Conservation (phyloP, 2,797 vertebrate species). For the Acrossocheilus wenchowensis region DNA sequence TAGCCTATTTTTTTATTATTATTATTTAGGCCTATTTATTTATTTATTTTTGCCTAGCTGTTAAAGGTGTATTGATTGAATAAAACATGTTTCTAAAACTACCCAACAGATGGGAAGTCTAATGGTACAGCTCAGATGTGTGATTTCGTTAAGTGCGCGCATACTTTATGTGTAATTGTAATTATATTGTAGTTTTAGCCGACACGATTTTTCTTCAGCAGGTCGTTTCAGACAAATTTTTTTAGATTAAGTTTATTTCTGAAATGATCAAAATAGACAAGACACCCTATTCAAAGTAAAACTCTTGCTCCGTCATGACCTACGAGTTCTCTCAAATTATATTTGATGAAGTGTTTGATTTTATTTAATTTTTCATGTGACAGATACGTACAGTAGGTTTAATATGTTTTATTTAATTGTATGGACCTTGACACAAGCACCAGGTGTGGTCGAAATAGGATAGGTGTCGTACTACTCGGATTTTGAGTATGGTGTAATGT, state of each 20-base stretch:
- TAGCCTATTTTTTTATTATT: neutral
- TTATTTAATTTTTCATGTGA: neutral
- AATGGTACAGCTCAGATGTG: neutral
- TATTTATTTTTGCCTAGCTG: neutral
- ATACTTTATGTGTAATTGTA: neutral
- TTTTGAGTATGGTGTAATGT: slow-evolving; percentile 7
- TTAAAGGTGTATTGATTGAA: neutral
- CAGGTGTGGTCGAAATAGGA: slow-evolving; percentile 11
- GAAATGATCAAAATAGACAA: neutral
- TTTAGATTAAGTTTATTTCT: neutral
- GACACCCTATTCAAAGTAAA: neutral
- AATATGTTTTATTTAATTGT: neutral
- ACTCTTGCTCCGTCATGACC: neutral
- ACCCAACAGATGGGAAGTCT: neutral
- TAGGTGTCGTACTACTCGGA: neutral
- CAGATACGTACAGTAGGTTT: neutral
- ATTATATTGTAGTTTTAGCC: neutral
- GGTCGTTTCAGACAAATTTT: neutral
- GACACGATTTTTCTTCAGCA: neutral
- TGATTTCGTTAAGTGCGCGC: neutral
- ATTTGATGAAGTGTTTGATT: neutral
- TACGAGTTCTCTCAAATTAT: neutral
- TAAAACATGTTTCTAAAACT: neutral
- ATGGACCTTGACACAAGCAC: slow-evolving; percentile 1
- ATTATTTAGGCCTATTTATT: no score